Evolutionary conservation across 2,113 vertebrate genomes (phyloP).

Genomic region (Macrotis lagotis): DNA sequence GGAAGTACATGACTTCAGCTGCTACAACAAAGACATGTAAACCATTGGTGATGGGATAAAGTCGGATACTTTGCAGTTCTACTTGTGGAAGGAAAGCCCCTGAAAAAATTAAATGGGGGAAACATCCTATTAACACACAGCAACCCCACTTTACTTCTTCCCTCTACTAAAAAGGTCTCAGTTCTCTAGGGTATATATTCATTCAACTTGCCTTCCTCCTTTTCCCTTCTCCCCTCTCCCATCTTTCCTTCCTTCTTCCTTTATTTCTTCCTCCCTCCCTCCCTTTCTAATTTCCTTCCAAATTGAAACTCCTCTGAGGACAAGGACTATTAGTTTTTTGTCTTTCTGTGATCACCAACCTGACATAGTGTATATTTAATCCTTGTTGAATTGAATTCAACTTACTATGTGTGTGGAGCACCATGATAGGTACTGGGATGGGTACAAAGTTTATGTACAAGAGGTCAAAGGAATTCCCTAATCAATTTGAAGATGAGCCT

Average conservation of each 20-base stretch:
- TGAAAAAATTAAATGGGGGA: conserved; percentile 73
- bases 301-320: background rate
- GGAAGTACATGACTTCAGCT: conserved; percentile 91
- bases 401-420: background rate
- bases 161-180: background rate
- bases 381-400: background rate
- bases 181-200: background rate
- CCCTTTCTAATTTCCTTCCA: background rate
- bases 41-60: conserved; percentile 91
- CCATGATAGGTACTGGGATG: background rate
- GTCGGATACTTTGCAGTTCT: conserved; percentile 90
- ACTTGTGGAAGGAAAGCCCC: conserved; percentile 90
- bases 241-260: background rate
- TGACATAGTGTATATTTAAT: no score
- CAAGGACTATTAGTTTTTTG: background rate
- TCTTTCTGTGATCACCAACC: background rate
- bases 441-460: background rate
- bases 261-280: background rate
- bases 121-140: fast-evolving
- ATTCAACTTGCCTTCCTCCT: background rate
- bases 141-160: background rate
- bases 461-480: background rate
- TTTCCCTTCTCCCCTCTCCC: background rate
- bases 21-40: conserved; percentile 93
- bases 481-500: background rate